Evolutionary conservation across 2,888 invertebrate genomes (phyloP).

Genomic region (Alloscopus bannaensis): DNA sequence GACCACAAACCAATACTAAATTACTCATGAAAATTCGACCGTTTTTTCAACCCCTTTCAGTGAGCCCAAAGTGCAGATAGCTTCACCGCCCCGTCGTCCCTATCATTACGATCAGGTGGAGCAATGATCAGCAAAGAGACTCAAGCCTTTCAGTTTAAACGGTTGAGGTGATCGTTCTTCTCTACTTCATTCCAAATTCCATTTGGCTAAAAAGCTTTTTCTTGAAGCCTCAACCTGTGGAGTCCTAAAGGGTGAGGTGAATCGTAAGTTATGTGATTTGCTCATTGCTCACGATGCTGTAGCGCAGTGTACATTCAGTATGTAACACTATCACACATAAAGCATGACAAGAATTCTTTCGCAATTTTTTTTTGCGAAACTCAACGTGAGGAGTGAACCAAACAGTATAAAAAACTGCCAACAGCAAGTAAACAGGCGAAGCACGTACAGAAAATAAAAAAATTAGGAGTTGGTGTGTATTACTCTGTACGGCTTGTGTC

Average conservation of each 20-base stretch:
- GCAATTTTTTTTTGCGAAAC: constrained; percentile 31
- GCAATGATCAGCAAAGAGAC: no score
- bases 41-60: no score
- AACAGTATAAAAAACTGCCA: constrained; percentile 49
- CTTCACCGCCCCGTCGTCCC: no score
- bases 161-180: no score
- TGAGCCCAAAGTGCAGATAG: no score
- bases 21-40: no score
- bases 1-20: no score
- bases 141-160: no score
- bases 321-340: not conserved
- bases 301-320: not conserved
- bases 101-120: no score
- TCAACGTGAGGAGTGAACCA: no score
- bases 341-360: constrained; percentile 26
- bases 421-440: constrained; percentile 22
- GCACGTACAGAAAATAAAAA: no score
- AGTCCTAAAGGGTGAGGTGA: constrained; percentile 12
- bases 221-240: not conserved
- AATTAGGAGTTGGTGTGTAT: not conserved
- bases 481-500: not conserved
- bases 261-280: not conserved
- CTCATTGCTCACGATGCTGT: no score
- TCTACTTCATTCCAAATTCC: constrained; percentile 1
- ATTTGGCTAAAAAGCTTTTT: not conserved